These are phyloP conservation scores for Mnemiopsis leidyi DNA, from an alignment of 37 sponge, comb jelly and placozoan species.

Conservation along the genomic window DNA sequence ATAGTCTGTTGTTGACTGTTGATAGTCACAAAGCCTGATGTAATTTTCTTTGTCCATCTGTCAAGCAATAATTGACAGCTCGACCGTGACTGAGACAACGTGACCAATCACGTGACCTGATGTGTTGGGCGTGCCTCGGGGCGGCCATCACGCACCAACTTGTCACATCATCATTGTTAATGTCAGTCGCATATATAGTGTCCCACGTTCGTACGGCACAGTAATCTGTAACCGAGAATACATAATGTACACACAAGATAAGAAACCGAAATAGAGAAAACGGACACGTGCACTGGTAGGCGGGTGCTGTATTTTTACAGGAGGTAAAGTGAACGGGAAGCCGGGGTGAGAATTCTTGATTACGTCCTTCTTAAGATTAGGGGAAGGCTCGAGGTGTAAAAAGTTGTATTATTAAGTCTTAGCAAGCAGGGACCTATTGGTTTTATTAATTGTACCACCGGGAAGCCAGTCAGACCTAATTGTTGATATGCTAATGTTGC, in stretches of 20 bases:
- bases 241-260: neutral
- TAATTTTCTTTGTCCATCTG: neutral
- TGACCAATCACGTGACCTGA: neutral
- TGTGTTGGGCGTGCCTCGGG: neutral
- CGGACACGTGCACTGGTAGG: too few relatives aligned
- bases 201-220: neutral
- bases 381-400: neutral
- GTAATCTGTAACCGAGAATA: neutral
- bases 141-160: neutral
- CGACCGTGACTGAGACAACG: neutral
- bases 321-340: too few relatives aligned
- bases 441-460: neutral
- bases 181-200: neutral
- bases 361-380: too few relatives aligned
- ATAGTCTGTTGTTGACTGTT: neutral
- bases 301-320: too few relatives aligned
- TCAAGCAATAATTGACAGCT: neutral
- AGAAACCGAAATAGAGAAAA: neutral
- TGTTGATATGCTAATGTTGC: neutral
- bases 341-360: too few relatives aligned
- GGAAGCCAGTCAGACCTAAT: neutral
- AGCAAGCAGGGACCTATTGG: neutral
- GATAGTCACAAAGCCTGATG: neutral
- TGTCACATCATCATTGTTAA: neutral
- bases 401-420: neutral